Evolutionary conservation across 2,113 vertebrate species (phyloP), one percentile per base, ranked within the genome.

Genomic region (Heterotilapia buettikoferi): DNA sequence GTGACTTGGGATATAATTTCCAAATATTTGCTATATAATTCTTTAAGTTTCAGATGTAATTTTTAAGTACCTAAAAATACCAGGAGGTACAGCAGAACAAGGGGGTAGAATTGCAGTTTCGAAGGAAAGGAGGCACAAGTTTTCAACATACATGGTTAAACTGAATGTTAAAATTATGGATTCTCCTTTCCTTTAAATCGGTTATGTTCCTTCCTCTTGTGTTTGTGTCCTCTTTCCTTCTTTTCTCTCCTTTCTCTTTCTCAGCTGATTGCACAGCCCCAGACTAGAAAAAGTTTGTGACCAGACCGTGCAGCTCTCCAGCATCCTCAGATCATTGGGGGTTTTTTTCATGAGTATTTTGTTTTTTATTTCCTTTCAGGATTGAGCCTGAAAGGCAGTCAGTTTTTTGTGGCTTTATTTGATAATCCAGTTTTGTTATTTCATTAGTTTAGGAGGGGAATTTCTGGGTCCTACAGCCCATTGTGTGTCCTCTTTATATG

Each of bases 271-370:
- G n/a, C n/a, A 16, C 66, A 14, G 66, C n/a, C 12, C 66, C 36
- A 43, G 13, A 73, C 2, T 18, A 29, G 68, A 73, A 73, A 47
- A 47, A 6, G 40, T 16, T 29, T 73, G 68, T 73, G 40, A 73
- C 21, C 40, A 26, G 40, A 73, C 68, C 4, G 2, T 45, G 38
- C 40, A 73, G 40, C 21, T 73, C 68, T 45, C 68, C 14, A 45
- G 6, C 0, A 5, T 73, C 21, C 68, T 45, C 68, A 45, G 21
- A 73, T 73, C 40, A 45, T 4, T 26, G 5, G 7, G 11, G 0
- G 0, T 14, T 10, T 31, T 63, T 33, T 63, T 36, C 40, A 26
- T 0, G 43, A 24, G 68, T 26, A 73, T 73, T 73, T 73, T 3
- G 13, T 29, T 73, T 73, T 16, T 73, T 16, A 71, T 38, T 66